These are phyloP conservation scores for Sylvilagus floridanus DNA, from an alignment of 2,797 vertebrate species.

Conservation along the genomic window DNA sequence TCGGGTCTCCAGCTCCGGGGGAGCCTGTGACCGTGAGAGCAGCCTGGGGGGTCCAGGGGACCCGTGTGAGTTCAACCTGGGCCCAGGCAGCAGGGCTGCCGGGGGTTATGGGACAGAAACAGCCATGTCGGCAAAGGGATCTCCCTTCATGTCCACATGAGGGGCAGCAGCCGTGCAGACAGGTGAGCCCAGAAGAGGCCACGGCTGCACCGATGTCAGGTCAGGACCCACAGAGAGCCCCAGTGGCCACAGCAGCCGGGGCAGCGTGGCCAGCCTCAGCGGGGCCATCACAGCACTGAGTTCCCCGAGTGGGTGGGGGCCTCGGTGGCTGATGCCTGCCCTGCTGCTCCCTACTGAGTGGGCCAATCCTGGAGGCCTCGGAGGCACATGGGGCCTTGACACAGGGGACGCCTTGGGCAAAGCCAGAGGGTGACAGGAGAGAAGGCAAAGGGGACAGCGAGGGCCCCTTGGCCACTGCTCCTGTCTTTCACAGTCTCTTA, in stretches of 20 bases:
- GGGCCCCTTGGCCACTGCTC: accelerated
- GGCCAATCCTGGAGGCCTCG: neutral
- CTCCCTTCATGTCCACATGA: accelerated
- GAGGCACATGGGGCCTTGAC: accelerated
- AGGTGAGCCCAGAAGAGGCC: neutral
- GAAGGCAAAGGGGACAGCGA: accelerated
- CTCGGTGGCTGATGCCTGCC: neutral
- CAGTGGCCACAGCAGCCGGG: accelerated
- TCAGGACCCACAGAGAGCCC: accelerated
- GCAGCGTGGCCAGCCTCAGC: accelerated
- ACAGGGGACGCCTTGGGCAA: neutral
- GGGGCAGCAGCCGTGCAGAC: neutral
- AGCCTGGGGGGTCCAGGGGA: too few species aligned
- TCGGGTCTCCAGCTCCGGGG: neutral
- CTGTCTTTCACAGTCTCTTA: neutral
- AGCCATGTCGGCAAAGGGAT: neutral
- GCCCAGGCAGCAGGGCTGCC: neutral
- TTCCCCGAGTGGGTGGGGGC: neutral
- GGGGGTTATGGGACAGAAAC: neutral
- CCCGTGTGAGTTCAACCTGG: too few species aligned
- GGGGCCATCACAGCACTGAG: too few species aligned
- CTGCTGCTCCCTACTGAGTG: accelerated
- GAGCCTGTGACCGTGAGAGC: too few species aligned
- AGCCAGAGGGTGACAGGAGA: neutral
- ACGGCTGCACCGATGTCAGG: accelerated